Evolutionary conservation across 2,888 invertebrate genomes (phyloP).

Genomic region (Anthoptus insignis): DNA sequence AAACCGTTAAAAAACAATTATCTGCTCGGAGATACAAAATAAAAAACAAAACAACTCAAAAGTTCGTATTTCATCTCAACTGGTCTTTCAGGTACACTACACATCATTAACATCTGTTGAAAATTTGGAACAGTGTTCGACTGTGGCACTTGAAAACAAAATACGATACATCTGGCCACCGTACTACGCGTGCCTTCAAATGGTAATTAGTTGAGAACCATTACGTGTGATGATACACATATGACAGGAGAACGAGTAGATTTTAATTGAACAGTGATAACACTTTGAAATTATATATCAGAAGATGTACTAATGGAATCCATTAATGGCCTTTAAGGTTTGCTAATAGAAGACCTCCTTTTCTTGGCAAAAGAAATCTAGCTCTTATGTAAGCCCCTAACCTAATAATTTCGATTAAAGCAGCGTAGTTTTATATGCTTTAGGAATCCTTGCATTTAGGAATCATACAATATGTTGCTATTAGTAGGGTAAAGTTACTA

Average conservation of each 20-base stretch:
- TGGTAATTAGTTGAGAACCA: constrained; percentile 69
- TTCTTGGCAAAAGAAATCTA: no score
- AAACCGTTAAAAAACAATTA: constrained; percentile 1
- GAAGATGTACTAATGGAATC: background rate
- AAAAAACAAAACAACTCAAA: constrained; percentile 12
- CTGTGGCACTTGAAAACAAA: constrained; percentile 48
- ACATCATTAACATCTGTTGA: constrained; percentile 39
- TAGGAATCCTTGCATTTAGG: no score
- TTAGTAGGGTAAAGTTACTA: no score
- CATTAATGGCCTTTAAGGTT: background rate
- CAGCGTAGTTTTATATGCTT: no score
- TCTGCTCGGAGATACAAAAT: background rate
- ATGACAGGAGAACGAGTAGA: constrained; percentile 47
- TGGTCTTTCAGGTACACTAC: constrained; percentile 37
- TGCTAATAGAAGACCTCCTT: no score
- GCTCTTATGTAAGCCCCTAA: no score
- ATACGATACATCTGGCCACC: constrained; percentile 67
- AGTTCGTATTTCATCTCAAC: constrained; percentile 26
- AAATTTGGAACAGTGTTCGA: constrained; percentile 37
- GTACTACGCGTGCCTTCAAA: constrained; percentile 77
- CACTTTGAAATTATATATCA: background rate
- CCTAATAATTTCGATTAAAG: no score
- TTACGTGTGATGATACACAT: constrained; percentile 58
- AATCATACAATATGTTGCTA: no score
- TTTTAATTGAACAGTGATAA: background rate